phyloP scores from a whole-genome alignment of 2,888 invertebrate genomes.

The Pristionchus mayeri region DNA sequence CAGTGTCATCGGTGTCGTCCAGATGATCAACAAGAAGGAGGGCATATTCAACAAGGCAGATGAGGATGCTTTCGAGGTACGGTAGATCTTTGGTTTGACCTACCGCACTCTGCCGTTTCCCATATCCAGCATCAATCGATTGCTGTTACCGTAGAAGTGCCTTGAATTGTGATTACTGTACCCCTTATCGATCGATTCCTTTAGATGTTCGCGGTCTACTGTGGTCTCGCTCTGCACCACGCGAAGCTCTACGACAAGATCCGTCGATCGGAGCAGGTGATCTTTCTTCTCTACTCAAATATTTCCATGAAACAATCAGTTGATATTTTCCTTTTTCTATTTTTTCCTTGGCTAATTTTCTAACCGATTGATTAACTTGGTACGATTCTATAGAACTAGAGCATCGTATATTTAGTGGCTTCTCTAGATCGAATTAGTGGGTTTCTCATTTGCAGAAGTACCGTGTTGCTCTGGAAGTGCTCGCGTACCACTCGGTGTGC shows the following conservation, averaged over 20 bases:
- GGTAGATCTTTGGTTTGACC: not conserved
- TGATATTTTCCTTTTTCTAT: not conserved
- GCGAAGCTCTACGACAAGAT: conserved; percentile 89
- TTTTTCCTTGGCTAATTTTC: too few relatives aligned
- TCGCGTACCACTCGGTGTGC: conserved; percentile 88
- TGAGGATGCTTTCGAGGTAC: conserved; percentile 85
- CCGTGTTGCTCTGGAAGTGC: conserved; percentile 85
- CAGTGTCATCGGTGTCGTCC: conserved; percentile 87
- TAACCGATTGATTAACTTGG: too few relatives aligned
- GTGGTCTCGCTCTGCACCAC: conserved; percentile 88
- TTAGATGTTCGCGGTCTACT: conserved; percentile 86
- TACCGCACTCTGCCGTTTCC: not conserved
- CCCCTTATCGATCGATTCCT: not conserved
- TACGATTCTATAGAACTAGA: too few relatives aligned
- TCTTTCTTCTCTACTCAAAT: not conserved
- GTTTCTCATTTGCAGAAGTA: conserved; percentile 81
- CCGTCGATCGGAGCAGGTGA: conserved; percentile 83
- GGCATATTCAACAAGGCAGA: conserved; percentile 82
- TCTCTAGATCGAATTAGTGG: too few relatives aligned
- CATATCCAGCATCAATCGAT: too few relatives aligned
- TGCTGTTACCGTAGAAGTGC: not conserved
- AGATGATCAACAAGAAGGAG: conserved; percentile 85
- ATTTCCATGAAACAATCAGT: not conserved
- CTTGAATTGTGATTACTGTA: not conserved
- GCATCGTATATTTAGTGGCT: too few relatives aligned